Evolutionary conservation across 1,140 invertebrate species (phyloP), one percentile per base, ranked within the genome.

Genomic region (Ceratina japonica): DNA sequence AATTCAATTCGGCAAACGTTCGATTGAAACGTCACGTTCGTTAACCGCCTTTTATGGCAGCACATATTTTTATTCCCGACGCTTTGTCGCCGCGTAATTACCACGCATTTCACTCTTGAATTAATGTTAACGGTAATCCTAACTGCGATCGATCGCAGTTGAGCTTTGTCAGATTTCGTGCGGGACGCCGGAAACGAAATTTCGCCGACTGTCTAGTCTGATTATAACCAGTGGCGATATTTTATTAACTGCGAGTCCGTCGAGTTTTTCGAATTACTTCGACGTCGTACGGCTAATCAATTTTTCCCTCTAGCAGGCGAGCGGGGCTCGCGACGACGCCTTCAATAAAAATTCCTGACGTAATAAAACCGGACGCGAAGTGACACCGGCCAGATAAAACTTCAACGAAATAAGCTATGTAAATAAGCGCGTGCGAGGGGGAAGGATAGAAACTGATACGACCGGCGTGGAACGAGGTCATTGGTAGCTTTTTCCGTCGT

Each of bases 321-420:
- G 27, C 27, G 27, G 4, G 27, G 27, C 27, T 31, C 4, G 27
- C 27, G 27, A 31, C 16, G 13, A 0, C 37, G 27, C 37, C 37
- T 65, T 74, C 62, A 66, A 65, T 72, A 52, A 74, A 74, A 52
- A 66, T 66, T 79, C 12, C 61, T 31, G n/a, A 52, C 16, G 61
- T 56, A 73, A 79, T 74, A 66, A 79, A 79, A 66, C 62, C 18
- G 37, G 62, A 74, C 54, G 31, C 37, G 62, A 8, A 64, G 37
- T 59, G 77, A 73, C 71, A 74, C 61, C 62, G n/a, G 16, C 22
- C 62, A 51, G 44, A 74, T 79, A 74, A 79, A 79, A 65, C 70
- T 79, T 74, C 15, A 74, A 74, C 52, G 37, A 71, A 72, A 72
- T 78, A 72, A 64, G 51, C 52, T 74, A 59, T 74, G 71, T 24